Evolutionary conservation across 2,888 invertebrate species (phyloP), one percentile per base, ranked within the genome.

Genomic region (Chorisops tibialis): DNA sequence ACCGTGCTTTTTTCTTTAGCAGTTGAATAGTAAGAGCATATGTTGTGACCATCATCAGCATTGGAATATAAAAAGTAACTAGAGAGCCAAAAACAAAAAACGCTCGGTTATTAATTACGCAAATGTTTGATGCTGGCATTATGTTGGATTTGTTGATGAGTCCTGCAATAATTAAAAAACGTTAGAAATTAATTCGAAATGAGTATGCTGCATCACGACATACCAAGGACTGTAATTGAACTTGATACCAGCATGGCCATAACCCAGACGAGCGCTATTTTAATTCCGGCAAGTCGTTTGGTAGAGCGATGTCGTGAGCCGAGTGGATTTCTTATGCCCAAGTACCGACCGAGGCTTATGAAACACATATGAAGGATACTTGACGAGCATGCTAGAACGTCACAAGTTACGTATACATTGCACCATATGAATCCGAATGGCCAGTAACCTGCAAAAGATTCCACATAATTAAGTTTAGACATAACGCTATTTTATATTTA

Each of bases 291-390:
- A 67, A 92, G 82, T 47, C 89, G 83, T 72, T 90, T 91, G 4
- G 93, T 93, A 61, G 89, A 89, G 71, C 88, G 89, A 74, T 93
- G 90, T 3, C 92, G 81, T 50, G 91, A 91, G 72, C 88, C 89
- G 74, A 96, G 79, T 0, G 96, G 96, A 76, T 92, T 92, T 56
- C 93, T 83, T 72, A 93, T 93, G 63, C 93, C 94, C 70, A 94
- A 80, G 78, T 91, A 96, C 67, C 96, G 83, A 68, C 91, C 91
- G 63, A 93, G 78, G 56, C 91, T 89, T 70, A 93, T 91, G 76
- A 90, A 91, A 72, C 96, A 95, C 85, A 96, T 90, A 81, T 96
- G 96, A 82, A 96, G 87, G 74, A 96, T 96, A 75, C 93, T 93
- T 5, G 95, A 91, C 0, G 96, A 96, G 75, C 96, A 97, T 61